These are phyloP conservation scores for Lochmaea capreae DNA, from an alignment of 2,888 invertebrate genomes.

Conservation along the genomic window DNA sequence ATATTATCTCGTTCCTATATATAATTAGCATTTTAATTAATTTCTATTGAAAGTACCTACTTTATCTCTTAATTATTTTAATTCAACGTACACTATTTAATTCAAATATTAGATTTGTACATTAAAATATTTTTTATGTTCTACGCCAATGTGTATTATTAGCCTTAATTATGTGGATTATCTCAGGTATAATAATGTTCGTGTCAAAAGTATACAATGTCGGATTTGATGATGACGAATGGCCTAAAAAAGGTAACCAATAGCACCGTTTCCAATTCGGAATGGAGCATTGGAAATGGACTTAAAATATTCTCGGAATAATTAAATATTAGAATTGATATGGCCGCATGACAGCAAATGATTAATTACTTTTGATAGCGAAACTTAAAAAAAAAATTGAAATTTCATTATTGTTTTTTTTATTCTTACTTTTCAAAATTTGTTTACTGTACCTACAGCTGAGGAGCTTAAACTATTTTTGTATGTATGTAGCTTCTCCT, in stretches of 20 bases:
- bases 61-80: too few species aligned
- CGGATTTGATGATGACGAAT: constrained; percentile 24
- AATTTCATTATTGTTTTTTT: neutral
- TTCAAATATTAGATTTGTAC: neutral
- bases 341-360: constrained; percentile 6
- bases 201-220: constrained; percentile 47
- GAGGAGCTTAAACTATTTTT: too few species aligned
- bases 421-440: neutral
- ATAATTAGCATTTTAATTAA: too few species aligned
- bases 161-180: constrained; percentile 58
- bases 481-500: too few species aligned
- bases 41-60: too few species aligned
- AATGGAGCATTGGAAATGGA: constrained; percentile 19
- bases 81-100: too few species aligned
- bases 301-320: constrained; percentile 12
- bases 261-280: constrained; percentile 25
- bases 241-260: constrained; percentile 20
- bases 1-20: too few species aligned
- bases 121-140: neutral
- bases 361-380: neutral
- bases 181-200: constrained; percentile 57
- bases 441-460: neutral
- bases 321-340: neutral
- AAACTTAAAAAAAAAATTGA: neutral
- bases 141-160: constrained; percentile 18